These are phyloP conservation scores for Protaetia brevitarsis DNA, from an alignment of 1,140 invertebrate genomes.

Conservation along the genomic window DNA sequence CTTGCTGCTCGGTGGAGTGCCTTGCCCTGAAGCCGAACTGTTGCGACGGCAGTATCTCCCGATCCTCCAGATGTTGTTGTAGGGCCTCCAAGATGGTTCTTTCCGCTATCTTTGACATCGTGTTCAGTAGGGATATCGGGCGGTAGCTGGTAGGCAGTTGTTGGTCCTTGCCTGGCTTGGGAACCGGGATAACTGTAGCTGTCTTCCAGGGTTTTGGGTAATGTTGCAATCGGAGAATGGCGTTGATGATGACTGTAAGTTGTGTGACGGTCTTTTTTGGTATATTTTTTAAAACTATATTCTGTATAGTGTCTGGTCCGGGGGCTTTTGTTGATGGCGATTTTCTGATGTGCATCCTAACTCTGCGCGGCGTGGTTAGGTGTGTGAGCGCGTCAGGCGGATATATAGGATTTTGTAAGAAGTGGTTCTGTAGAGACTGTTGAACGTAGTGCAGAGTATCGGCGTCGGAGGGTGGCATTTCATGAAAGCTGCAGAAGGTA, in stretches of 20 bases:
- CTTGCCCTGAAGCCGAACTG: constrained; percentile 48
- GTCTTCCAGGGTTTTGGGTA: constrained; percentile 42
- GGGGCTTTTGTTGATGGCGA: constrained; percentile 41
- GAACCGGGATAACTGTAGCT: constrained; percentile 39
- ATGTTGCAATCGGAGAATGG: no score
- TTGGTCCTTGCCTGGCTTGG: constrained; percentile 41
- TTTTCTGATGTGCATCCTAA: no score
- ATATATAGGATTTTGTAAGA: no score
- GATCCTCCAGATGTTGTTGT: constrained; percentile 17
- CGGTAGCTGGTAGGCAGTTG: constrained; percentile 36
- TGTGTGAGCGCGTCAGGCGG: no score
- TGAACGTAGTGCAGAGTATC: no score
- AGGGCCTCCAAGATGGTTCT: not conserved
- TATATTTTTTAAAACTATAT: constrained; percentile 36
- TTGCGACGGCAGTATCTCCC: constrained; percentile 34
- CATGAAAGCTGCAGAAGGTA: no score
- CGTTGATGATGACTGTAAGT: constrained; percentile 39
- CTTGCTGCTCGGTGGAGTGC: constrained; percentile 46
- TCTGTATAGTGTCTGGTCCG: constrained; percentile 38
- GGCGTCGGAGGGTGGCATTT: no score
- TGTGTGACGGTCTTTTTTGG: constrained; percentile 27
- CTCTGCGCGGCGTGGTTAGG: not conserved
- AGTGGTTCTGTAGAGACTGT: no score
- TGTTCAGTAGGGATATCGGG: constrained; percentile 43
- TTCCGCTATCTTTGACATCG: constrained; percentile 41